Evolutionary conservation across 2,888 invertebrate species (phyloP).

Genomic region (Melinopterus prodromus): DNA sequence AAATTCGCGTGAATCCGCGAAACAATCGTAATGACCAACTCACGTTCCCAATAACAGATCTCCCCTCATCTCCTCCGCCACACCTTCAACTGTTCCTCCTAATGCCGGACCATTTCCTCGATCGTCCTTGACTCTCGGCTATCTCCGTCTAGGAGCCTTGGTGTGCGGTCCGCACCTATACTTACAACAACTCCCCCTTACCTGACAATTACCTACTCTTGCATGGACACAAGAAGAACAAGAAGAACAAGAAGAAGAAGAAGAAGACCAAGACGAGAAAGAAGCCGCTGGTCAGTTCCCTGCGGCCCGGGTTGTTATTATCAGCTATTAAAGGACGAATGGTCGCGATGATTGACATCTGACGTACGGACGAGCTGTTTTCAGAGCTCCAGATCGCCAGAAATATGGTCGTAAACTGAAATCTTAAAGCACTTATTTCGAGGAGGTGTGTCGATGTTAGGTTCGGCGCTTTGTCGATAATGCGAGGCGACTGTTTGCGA

Average conservation of each 20-base stretch:
- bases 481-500: background rate
- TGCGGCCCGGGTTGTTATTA: conserved; percentile 9
- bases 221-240: background rate
- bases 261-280: background rate
- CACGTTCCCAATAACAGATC: background rate
- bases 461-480: conserved; percentile 9
- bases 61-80: background rate
- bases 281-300: background rate
- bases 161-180: background rate
- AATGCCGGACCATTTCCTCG: conserved; percentile 1
- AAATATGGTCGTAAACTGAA: background rate
- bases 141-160: conserved; percentile 18
- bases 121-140: conserved; percentile 15
- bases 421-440: background rate
- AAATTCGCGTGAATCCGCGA: background rate
- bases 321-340: conserved; percentile 27
- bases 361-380: background rate
- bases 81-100: background rate
- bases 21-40: background rate
- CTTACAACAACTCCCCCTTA: background rate
- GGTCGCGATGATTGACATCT: conserved; percentile 27
- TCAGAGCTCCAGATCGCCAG: background rate
- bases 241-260: background rate
- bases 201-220: conserved; percentile 4
- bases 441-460: conserved; percentile 1